phyloP scores from a whole-genome alignment of 23 tunicate genomes.

The Trididemnum nubilum region DNA sequence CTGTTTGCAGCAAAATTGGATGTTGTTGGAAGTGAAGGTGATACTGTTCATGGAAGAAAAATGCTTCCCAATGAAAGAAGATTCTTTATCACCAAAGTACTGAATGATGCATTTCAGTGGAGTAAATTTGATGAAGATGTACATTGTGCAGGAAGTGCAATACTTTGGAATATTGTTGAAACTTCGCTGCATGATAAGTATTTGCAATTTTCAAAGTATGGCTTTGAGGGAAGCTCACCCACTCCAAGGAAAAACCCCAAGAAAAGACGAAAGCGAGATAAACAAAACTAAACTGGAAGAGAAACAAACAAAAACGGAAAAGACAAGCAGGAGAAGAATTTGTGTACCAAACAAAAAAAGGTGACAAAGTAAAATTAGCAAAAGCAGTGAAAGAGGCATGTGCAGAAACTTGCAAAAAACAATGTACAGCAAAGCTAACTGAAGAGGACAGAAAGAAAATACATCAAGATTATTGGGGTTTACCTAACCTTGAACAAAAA shows the following conservation, averaged over 20 bases:
- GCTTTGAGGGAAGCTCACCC: not conserved
- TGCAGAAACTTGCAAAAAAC: constrained; percentile 3
- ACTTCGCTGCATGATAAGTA: not conserved
- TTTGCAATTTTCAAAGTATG: not conserved
- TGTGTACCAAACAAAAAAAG: not conserved
- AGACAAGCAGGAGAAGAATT: constrained; percentile 7
- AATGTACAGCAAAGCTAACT: not conserved
- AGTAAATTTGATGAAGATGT: not conserved
- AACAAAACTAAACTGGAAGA: not conserved
- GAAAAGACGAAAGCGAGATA: constrained; percentile 8
- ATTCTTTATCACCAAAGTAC: not conserved
- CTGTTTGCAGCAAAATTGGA: constrained; percentile 1
- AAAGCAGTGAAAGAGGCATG: not conserved
- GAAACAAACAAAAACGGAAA: constrained; percentile 1
- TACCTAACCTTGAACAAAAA: not conserved
- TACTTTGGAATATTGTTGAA: not conserved
- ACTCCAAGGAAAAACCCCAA: not conserved
- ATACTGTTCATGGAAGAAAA: not conserved
- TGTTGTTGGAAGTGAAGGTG: not conserved
- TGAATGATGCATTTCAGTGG: constrained; percentile 1
- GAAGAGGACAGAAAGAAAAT: constrained; percentile 3
- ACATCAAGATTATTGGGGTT: not conserved
- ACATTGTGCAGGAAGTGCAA: not conserved
- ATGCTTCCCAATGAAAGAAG: not conserved
- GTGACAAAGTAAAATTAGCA: not conserved